Percentiles rank a stretch among this genome's conserved stretches.
These are phyloP conservation scores for Betta splendens DNA, from an alignment of 2,797 vertebrate species.

Conservation along the genomic window DNA sequence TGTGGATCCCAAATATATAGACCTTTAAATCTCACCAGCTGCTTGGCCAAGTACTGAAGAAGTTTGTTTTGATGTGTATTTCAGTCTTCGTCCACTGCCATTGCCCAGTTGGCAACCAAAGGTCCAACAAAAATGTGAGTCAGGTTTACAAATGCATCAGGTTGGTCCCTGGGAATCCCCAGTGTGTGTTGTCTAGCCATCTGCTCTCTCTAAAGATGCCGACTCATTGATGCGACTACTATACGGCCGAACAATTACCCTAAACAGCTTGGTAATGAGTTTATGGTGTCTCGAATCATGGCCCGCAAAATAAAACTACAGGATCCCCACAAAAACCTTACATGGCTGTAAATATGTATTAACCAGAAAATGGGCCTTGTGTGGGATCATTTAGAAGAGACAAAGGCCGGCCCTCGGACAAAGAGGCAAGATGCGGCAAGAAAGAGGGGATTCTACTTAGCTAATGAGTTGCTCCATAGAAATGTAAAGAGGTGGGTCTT, in stretches of 20 bases:
- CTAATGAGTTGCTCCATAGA: conserved; percentile 90
- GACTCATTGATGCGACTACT: conserved; percentile 74
- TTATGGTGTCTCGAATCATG: conserved; percentile 88
- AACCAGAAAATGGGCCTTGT: conserved; percentile 92
- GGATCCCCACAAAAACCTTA: conserved; percentile 88
- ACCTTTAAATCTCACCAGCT: not conserved
- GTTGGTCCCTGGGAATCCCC: conserved; percentile 70
- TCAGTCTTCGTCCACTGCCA: conserved; percentile 3
- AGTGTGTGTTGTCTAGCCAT: conserved; percentile 79
- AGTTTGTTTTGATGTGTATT: not conserved
- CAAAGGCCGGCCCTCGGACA: conserved; percentile 84
- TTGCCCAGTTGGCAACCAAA: conserved; percentile 21
- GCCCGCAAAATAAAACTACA: conserved; percentile 88
- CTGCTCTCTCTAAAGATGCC: conserved; percentile 78
- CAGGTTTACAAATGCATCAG: conserved; percentile 53
- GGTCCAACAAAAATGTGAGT: conserved; percentile 46
- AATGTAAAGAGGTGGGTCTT: conserved; percentile 85
- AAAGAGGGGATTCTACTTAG: conserved; percentile 90
- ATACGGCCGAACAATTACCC: conserved; percentile 81
- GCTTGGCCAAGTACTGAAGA: not conserved
- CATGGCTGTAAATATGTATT: conserved; percentile 94
- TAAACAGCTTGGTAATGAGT: conserved; percentile 90
- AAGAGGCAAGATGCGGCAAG: conserved; percentile 83
- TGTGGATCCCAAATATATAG: not conserved
- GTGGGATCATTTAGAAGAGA: conserved; percentile 88